Base-by-base conservation (phyloP, 2,797 vertebrate species). In the Ptychadena robeensis region DNA sequence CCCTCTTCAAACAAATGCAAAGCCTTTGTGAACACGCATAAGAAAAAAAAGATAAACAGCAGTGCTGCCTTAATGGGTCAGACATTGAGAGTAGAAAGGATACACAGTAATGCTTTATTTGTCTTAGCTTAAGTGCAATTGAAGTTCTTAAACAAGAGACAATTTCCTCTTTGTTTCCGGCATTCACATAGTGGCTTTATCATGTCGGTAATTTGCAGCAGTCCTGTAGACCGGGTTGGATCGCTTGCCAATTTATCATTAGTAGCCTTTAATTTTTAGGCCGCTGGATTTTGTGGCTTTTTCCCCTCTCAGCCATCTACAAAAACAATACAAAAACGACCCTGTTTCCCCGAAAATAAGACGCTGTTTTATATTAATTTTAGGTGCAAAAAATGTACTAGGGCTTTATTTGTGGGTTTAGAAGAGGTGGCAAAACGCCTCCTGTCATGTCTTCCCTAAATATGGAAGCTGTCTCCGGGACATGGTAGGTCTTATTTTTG, bases 111-210 rank as follows among this genome's bases (percentile, higher is more conserved):
- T 81, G 80, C 80, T 89, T 82, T 86, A 64, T 77, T 77, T 82
- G 83, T 83, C 83, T 86, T 89, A 87, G 86, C 86, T 87, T 85
- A 84, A 88, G 89, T 91, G 89, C 88, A 88, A 91, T 92, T 89
- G 88, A 86, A 89, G 88, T 87, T 89, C 88, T 88, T 88, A 90
- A 86, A 88, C 91, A 90, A 87, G 87, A 88, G 66, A 78, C 86
- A 81, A 73, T 85, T 91, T 91, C 88, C 88, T 72, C 25, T 67
- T 91, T 88, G 88, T 88, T 88, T 89, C 87, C 22, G 32, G 87
- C 82, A 87, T 79, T 87, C 72, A 30, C 81, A 72, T 87, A 88
- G 81, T 85, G 65, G 37, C 79, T 89, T 71, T 82, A 57, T 82
- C 86, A 72, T 79, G 88, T 85, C 87, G 83, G 78, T 37, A 71